Base-by-base conservation (phyloP, 2,113 vertebrate genomes). In the Cnemophilus loriae region DNA sequence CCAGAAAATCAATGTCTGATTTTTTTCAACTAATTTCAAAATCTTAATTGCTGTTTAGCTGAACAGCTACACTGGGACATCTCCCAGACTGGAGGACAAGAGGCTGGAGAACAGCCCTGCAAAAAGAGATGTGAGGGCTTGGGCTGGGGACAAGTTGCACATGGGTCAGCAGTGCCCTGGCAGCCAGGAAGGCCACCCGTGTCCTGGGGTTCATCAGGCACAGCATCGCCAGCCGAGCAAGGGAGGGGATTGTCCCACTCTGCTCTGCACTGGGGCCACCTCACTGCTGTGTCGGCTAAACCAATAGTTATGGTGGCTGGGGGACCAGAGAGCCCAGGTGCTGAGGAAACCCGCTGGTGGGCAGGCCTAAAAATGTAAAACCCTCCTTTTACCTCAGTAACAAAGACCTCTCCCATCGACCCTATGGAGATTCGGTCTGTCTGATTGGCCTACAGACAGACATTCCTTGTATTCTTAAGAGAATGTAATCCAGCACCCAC, bases 161-260 rank as follows among this genome's bases (percentile, higher is more conserved):
- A 2, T 2, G 7, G 35, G 8, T 3, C 30, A 83, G 17, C 21
- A 49, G 37, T 30, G 30, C 35, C 17, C 20, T 70, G 41, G 13
- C 55, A 85, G 50, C 23, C 60, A 52, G 35, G n/a, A 65, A 18
- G 11, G 11, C 13, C 35, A n/a, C 0, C 7, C 0, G 0, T 53
- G 39, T 11, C 50, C 46, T 26, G 24, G 10, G 19, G 20, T 0
- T 2, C 52, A 83, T 27, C 61, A 52, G 56, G 46, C 4, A 15
- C 19, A 42, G 53, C 47, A 46, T 2, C 1, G 0, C 19, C 7
- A 9, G 33, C 30, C 0, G 0, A 20, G 12, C 1, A 3, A 60
- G 35, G 19, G 44, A 82, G 10, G 60, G 1, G 3, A 35, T 4
- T 56, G 65, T 65, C 27, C 39, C 2, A 3, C 44, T 32, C 18